Conservation (phyloP, 92 coral and sea anemone genomes). For the Chrysogorgia sp. region DNA sequence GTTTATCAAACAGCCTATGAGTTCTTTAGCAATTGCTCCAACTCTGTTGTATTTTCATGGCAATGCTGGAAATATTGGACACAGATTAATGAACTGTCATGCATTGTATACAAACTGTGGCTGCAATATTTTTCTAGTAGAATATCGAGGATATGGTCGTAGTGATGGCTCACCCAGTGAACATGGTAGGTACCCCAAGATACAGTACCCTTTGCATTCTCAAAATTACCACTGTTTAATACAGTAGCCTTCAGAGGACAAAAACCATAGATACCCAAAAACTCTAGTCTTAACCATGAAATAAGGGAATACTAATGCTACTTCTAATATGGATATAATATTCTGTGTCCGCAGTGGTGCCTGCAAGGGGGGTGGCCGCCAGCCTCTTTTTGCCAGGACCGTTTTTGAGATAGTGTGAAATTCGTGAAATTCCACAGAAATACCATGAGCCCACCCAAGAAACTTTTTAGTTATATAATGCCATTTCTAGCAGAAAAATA, state of each 20-base stretch:
- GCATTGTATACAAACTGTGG: constrained; percentile 81
- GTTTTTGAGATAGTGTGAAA: too few relatives aligned
- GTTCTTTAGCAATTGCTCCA: constrained; percentile 79
- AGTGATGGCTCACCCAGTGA: constrained; percentile 98
- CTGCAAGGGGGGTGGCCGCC: too few relatives aligned
- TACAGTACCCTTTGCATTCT: neutral
- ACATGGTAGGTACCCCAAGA: constrained; percentile 67
- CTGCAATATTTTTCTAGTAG: constrained; percentile 93
- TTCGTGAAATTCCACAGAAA: too few relatives aligned
- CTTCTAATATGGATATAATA: too few relatives aligned
- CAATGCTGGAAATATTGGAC: constrained; percentile 96
- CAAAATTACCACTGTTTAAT: neutral
- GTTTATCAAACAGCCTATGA: constrained; percentile 82
- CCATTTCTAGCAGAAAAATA: too few relatives aligned
- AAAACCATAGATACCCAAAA: too few relatives aligned
- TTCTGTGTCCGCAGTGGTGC: too few relatives aligned
- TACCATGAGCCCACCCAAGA: too few relatives aligned
- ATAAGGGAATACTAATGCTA: too few relatives aligned
- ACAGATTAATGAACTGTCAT: constrained; percentile 80
- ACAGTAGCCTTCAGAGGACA: neutral
- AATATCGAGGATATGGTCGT: constrained; percentile 95
- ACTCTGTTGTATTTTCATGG: constrained; percentile 91
- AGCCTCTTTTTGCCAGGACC: too few relatives aligned
- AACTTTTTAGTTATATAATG: too few relatives aligned
- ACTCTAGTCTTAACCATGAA: too few relatives aligned